These are phyloP conservation scores for Sweltsa coloradensis DNA, from an alignment of 1,140 invertebrate species.

Conservation along the genomic window DNA sequence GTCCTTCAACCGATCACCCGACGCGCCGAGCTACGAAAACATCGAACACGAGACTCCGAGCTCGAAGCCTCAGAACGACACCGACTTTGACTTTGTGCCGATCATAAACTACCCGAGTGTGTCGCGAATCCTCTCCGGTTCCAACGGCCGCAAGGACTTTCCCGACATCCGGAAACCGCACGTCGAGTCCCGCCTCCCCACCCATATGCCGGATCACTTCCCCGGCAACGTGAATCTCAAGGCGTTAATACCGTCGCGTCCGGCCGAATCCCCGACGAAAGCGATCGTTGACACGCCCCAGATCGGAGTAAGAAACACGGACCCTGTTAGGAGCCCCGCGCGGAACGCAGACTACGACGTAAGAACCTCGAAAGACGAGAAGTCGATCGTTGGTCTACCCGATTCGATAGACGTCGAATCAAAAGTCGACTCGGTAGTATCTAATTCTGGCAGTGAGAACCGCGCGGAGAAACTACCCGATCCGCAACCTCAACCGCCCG, in stretches of 20 bases:
- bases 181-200: conserved; percentile 3
- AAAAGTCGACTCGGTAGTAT: no score
- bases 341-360: no score
- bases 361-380: no score
- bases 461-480: conserved; percentile 20
- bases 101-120: conserved; percentile 55
- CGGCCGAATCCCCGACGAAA: no score
- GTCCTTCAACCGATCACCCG: conserved; percentile 22
- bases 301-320: no score
- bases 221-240: no score
- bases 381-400: no score
- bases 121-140: conserved; percentile 64
- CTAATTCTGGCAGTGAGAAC: conserved; percentile 1
- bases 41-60: conserved; percentile 2
- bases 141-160: conserved; percentile 65
- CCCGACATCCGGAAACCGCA: conserved; percentile 44
- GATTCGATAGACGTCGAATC: no score
- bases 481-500: conserved; percentile 25
- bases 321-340: no score
- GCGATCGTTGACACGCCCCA: no score
- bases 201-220: conserved; percentile 3
- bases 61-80: conserved; percentile 31
- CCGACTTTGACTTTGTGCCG: conserved; percentile 42
- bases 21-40: conserved; percentile 5
- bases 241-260: no score